Evolutionary conservation across 2,888 invertebrate genomes (phyloP).

Genomic region (Tachina lurida): DNA sequence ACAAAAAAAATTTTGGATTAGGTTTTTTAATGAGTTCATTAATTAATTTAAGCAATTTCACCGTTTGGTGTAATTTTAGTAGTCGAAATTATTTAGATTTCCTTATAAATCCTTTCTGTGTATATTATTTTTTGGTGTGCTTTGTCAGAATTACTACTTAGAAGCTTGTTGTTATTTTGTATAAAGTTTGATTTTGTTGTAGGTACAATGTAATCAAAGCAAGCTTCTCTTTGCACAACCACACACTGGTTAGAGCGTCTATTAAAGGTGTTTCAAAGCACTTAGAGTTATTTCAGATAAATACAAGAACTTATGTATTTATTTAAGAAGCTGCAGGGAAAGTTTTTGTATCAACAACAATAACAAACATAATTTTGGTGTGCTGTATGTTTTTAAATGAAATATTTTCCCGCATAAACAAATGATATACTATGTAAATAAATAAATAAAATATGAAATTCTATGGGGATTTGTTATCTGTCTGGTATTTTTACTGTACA

Average conservation of each 20-base stretch:
- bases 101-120: background rate
- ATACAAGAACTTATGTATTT: background rate
- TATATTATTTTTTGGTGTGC: background rate
- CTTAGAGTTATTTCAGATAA: too few relatives aligned
- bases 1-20: too few relatives aligned
- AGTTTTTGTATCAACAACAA: constrained; percentile 8
- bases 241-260: background rate
- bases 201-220: background rate
- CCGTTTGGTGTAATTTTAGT: too few relatives aligned
- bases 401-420: constrained; percentile 38
- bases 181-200: too few relatives aligned
- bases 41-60: too few relatives aligned
- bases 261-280: constrained; percentile 30
- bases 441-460: constrained; percentile 22
- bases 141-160: background rate
- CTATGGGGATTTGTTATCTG: constrained; percentile 13
- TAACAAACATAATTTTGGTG: constrained; percentile 30
- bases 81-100: too few relatives aligned
- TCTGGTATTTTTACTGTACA: background rate
- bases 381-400: constrained; percentile 19
- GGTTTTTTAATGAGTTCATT: too few relatives aligned
- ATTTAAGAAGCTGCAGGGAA: background rate
- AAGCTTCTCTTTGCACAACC: background rate
- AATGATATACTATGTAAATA: too few relatives aligned
- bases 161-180: too few relatives aligned